phyloP scores from a whole-genome alignment of 1,140 invertebrate species.

The Diorhabda elongata region DNA sequence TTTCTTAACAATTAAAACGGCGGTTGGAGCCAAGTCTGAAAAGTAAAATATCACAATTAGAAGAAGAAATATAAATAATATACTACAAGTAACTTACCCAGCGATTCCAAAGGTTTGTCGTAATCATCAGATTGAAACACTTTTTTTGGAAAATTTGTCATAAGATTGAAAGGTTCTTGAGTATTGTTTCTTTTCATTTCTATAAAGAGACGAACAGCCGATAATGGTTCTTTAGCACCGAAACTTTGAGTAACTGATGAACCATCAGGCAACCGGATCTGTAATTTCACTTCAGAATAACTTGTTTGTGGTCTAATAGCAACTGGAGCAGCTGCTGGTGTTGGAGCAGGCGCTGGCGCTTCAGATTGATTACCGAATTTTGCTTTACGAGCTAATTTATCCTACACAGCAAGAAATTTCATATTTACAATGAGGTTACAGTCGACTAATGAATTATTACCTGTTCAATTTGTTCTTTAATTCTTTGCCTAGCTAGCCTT shows the following conservation, averaged over 20 bases:
- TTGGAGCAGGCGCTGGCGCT: conserved; percentile 23
- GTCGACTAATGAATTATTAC: background rate
- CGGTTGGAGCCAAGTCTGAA: conserved; percentile 74
- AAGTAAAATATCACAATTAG: conserved; percentile 32
- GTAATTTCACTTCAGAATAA: conserved; percentile 62
- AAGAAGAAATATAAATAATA: too few relatives aligned
- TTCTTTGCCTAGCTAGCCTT: conserved; percentile 68
- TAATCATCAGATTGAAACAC: conserved; percentile 83
- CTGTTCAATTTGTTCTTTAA: conserved; percentile 80
- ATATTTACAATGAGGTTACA: background rate
- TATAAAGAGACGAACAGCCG: conserved; percentile 80
- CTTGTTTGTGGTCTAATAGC: conserved; percentile 47
- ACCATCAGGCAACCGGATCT: conserved; percentile 67
- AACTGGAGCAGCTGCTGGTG: conserved; percentile 25
- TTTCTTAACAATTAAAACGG: conserved; percentile 71
- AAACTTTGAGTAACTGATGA: conserved; percentile 70
- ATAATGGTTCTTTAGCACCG: conserved; percentile 80
- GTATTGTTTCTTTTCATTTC: conserved; percentile 71
- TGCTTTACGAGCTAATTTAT: conserved; percentile 76
- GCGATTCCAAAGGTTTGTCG: conserved; percentile 73
- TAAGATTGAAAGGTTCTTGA: conserved; percentile 64
- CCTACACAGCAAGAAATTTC: conserved; percentile 38
- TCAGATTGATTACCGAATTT: conserved; percentile 49
- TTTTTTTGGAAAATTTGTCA: conserved; percentile 84
- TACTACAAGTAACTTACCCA: conserved; percentile 56